These are phyloP conservation scores for Amniataba percoides DNA, from an alignment of 2,797 vertebrate species.

Conservation along the genomic window DNA sequence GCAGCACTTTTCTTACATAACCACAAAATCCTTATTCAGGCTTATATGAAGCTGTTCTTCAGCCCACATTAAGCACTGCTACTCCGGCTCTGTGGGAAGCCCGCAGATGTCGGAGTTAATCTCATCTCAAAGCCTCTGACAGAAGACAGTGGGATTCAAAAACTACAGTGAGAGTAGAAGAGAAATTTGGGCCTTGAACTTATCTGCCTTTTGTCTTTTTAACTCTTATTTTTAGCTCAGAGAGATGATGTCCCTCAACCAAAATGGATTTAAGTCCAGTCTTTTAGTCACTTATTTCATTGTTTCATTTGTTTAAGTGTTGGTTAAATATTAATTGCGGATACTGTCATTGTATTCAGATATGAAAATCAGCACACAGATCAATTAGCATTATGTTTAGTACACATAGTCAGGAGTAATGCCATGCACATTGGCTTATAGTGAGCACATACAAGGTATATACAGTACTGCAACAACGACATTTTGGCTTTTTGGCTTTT, in stretches of 20 bases:
- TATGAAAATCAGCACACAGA: neutral
- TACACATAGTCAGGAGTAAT: neutral
- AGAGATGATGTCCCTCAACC: conserved; percentile 1
- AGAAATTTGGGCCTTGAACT: neutral
- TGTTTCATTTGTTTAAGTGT: neutral
- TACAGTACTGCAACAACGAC: neutral
- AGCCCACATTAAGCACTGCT: conserved; percentile 56
- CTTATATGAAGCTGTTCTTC: conserved; percentile 59
- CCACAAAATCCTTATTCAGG: conserved; percentile 66
- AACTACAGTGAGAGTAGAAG: conserved; percentile 16
- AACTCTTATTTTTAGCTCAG: neutral
- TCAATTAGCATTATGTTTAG: neutral
- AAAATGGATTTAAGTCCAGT: neutral
- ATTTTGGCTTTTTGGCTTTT: neutral
- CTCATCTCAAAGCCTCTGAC: conserved; percentile 56
- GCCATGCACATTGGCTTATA: neutral
- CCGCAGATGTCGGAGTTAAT: conserved; percentile 59
- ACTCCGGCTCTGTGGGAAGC: conserved; percentile 48
- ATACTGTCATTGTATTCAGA: neutral
- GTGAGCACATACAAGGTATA: neutral
- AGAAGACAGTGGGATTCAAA: conserved; percentile 37
- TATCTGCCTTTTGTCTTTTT: conserved; percentile 1
- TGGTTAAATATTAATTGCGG: neutral
- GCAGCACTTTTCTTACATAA: conserved; percentile 67
- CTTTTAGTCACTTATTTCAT: neutral